Evolutionary conservation across 2,113 vertebrate genomes (phyloP), one percentile per base, ranked within the genome.

Genomic region (Cercopithecus mona): DNA sequence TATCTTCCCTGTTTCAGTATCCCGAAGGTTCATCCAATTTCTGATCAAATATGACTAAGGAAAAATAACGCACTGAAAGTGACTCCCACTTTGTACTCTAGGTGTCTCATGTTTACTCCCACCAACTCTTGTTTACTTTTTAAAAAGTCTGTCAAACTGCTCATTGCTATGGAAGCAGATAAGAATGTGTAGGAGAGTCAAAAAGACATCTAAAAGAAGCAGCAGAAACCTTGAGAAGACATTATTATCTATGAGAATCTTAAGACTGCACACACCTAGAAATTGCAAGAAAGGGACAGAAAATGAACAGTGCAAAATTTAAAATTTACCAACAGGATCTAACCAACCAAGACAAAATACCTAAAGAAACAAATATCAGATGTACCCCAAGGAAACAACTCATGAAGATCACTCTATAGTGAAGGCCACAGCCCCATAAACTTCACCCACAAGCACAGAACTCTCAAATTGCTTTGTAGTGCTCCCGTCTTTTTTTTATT

Each of bases 21-120:
- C 99, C 57, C 99, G 99, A 83, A 99, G 99, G 97, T 99, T 99
- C 99, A 99, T 99, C 99, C 99, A 99, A 94, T 99, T 99, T 99
- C 99, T 99, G 98, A 89, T 98, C 87, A 66, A 43, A 92, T 78
- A 94, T 48, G 86, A 68, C 98, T 99, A 99, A 99, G 98, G 98
- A 98, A 98, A 98, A 97, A 68, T 55, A 97, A 87, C 78, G 52
- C 55, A 38, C 30, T 13, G 48, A 88, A 52, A 82, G 55, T 5
- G 68, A 78, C 40, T 32, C 48, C 30, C 43, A n/a, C 13, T 61
- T 66, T 64, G 64, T 52, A 78, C 8, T 52, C 32, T 5, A 20
- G 78, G 61, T 45, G 38, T 61, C 32, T 84, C 9, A n/a, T 5
- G 48, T 66, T 10, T 76, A 75, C 61, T 92, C 35, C 22, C 73